These are phyloP conservation scores for Rallus limicola DNA, from an alignment of 2,113 vertebrate species.

Conservation along the genomic window DNA sequence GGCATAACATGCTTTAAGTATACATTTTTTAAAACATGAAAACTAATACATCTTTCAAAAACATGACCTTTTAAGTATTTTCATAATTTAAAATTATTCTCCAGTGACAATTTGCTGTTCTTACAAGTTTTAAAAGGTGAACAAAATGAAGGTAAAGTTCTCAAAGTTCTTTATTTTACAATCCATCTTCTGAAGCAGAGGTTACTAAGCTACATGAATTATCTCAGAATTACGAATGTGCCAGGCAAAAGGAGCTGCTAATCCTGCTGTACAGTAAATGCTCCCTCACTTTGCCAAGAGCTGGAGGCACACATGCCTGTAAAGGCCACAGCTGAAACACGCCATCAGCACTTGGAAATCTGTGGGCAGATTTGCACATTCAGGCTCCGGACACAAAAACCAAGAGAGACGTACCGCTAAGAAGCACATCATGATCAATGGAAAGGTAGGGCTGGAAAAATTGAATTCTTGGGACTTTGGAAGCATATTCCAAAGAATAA, in stretches of 20 bases:
- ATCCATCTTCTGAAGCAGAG: neutral
- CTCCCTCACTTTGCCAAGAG: neutral
- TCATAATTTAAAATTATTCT: neutral
- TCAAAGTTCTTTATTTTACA: neutral
- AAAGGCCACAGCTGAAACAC: neutral
- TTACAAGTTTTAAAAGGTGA: neutral
- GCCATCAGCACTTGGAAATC: neutral
- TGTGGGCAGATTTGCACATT: neutral
- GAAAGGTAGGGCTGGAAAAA: neutral
- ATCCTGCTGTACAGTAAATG: neutral
- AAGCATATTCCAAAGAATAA: neutral
- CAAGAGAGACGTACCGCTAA: neutral
- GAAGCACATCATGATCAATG: neutral
- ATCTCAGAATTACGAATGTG: neutral
- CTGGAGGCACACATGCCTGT: rapidly evolving
- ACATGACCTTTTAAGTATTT: neutral
- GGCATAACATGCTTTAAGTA: neutral
- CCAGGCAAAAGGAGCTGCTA: neutral
- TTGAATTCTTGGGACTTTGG: neutral
- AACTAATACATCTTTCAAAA: neutral
- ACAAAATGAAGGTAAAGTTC: neutral
- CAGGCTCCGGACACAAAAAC: neutral
- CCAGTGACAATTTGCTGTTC: neutral
- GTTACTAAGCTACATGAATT: neutral
- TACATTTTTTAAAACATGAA: neutral